phyloP scores from a whole-genome alignment of 2,797 vertebrate genomes.

The Oryzias dopingdopingensis region DNA sequence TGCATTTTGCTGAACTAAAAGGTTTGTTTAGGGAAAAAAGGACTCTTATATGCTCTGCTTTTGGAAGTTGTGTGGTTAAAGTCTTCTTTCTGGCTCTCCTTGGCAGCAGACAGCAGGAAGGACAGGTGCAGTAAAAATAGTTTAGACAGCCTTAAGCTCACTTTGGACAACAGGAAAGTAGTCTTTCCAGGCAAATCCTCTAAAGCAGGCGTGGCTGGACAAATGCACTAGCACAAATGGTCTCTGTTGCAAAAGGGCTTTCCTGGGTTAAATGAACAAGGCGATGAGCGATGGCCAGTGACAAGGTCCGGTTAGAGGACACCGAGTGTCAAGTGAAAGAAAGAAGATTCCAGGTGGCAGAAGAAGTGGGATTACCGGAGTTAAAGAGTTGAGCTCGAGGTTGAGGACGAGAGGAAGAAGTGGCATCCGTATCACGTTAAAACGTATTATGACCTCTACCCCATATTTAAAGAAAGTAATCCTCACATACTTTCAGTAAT shows the following conservation, averaged over 20 bases:
- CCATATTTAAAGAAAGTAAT: slow-evolving; percentile 8
- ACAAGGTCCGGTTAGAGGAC: slow-evolving; percentile 5
- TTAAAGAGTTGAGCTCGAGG: slow-evolving; percentile 22
- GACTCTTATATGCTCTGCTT: background rate
- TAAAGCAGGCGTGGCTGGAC: slow-evolving; percentile 11
- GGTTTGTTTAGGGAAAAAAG: background rate
- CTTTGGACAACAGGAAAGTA: slow-evolving; percentile 1
- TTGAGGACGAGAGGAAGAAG: slow-evolving; percentile 23
- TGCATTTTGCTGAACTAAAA: background rate
- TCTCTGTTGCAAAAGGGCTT: slow-evolving; percentile 6
- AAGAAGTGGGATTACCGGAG: slow-evolving; percentile 36
- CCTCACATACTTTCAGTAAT: background rate
- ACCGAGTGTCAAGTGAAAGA: slow-evolving; percentile 7
- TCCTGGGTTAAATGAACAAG: slow-evolving; percentile 11
- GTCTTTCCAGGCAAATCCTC: slow-evolving; percentile 21
- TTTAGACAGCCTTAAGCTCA: slow-evolving; percentile 3
- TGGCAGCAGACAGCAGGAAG: slow-evolving; percentile 2
- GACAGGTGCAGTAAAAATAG: slow-evolving; percentile 19
- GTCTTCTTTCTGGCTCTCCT: slow-evolving; percentile 2
- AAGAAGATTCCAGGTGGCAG: slow-evolving; percentile 9
- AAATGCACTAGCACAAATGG: slow-evolving; percentile 3
- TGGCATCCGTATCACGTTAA: slow-evolving; percentile 9
- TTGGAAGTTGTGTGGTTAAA: background rate
- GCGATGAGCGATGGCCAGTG: slow-evolving; percentile 2
- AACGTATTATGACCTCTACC: background rate